Percentiles rank a stretch among this genome's conserved stretches.
These are phyloP conservation scores for Eueremaeus valkanovi DNA, from an alignment of 2,888 invertebrate genomes.

Conservation along the genomic window DNA sequence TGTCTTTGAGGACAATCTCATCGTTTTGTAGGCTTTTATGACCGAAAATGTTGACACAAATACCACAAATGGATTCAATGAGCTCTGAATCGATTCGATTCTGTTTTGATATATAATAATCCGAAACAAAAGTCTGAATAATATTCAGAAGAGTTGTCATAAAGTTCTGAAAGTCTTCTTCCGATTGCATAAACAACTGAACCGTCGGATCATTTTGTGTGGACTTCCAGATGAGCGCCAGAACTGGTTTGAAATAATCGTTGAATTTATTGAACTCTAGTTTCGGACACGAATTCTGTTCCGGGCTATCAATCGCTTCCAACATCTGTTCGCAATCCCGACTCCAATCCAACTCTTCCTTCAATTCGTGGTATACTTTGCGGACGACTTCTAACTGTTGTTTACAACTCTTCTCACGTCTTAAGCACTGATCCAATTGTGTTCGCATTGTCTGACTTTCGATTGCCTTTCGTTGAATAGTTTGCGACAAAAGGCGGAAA, in stretches of 20 bases:
- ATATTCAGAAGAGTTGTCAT: not conserved
- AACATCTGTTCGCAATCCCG: not conserved
- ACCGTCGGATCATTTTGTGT: not conserved
- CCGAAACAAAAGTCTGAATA: not conserved
- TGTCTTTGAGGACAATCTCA: not conserved
- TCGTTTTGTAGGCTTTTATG: not conserved
- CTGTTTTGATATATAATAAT: not conserved
- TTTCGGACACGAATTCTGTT: not conserved
- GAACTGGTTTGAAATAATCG: not conserved
- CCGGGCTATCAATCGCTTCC: not conserved
- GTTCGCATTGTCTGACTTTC: not conserved
- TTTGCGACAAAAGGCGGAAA: not conserved
- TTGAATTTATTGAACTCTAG: not conserved
- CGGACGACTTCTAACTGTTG: not conserved
- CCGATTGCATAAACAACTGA: not conserved
- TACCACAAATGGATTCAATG: not conserved
- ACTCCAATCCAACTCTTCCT: not conserved
- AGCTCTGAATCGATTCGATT: not conserved
- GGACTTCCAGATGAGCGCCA: not conserved
- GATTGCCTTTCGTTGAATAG: no score
- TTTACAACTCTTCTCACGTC: not conserved
- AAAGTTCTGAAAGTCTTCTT: not conserved
- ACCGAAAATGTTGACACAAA: not conserved
- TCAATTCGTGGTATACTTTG: not conserved
- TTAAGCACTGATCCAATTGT: not conserved